phyloP scores from a whole-genome alignment of 1,140 invertebrate species.

The Cydia strobilella region DNA sequence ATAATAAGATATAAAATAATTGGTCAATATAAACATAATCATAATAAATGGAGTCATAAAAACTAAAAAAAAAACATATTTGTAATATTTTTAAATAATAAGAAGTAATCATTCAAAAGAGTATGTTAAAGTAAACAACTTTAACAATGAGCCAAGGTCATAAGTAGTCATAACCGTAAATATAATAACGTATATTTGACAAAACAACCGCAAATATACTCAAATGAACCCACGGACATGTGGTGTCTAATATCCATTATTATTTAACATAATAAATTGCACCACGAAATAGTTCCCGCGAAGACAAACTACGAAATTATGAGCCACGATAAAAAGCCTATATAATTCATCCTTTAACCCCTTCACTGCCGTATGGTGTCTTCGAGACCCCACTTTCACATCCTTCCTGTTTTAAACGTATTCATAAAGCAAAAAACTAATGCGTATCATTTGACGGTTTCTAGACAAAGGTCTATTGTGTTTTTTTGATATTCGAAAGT shows the following conservation, averaged over 20 bases:
- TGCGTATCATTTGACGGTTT: conserved; percentile 39
- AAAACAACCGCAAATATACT: neutral
- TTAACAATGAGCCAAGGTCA: neutral
- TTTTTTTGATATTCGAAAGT: conserved; percentile 35
- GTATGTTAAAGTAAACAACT: neutral
- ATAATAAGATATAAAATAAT: too few relatives aligned
- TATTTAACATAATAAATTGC: conserved; percentile 21
- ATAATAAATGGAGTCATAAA: too few relatives aligned
- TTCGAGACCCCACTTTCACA: conserved; percentile 35
- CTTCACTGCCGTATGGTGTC: conserved; percentile 29
- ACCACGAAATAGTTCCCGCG: conserved; percentile 11
- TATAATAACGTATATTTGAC: neutral
- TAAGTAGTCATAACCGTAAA: neutral
- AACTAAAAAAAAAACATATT: too few relatives aligned
- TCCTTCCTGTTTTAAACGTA: conserved; percentile 38
- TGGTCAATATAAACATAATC: too few relatives aligned
- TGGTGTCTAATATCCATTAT: neutral
- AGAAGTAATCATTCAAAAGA: neutral
- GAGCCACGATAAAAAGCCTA: conserved; percentile 13
- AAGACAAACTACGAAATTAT: conserved; percentile 25
- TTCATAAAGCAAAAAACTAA: conserved; percentile 35
- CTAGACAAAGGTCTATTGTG: conserved; percentile 37
- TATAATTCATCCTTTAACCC: conserved; percentile 30
- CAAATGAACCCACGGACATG: neutral
- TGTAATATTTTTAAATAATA: too few relatives aligned